Base-by-base conservation (phyloP, 2,888 invertebrate species). In the Eristalis tenax region DNA sequence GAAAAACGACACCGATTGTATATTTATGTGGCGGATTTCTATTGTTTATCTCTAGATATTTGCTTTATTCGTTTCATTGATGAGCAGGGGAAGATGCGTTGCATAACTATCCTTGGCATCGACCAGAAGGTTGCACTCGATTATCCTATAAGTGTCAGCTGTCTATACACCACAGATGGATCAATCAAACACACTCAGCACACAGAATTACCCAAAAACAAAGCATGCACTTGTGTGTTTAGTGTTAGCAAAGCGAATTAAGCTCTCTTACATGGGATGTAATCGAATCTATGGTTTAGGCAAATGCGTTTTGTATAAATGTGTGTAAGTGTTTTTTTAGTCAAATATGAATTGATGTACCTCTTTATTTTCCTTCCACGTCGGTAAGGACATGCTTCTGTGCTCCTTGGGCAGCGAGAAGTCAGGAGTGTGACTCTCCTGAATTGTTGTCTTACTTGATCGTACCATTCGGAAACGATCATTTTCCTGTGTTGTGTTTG, bases 401-500 rank as follows among this genome's bases (percentile, higher is more conserved):
- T 87, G 83, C 71, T 87, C 86, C 83, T 87, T 87, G n/a, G 65
- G 71, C 71, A 75, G 40, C 15, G 70, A 38, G 10, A 23, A 79
- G 38, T 79, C 76, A 61, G 88, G 83, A 70, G 70, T 74, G 15
- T 80, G 88, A 32, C 70, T 88, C 66, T 88, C 88, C 50, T 88
- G 71, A 32, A 88, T 86, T n/a, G 83, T 88, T 61, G 88, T 86
- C 68, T 79, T 88, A 59, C 79, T 86, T 10, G 86, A 80, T 70
- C 86, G 82, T 57, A 82, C 56, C 86, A 83, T 75, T 22, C 83
- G 86, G 28, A 88, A 83, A 70, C 86, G 86, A 71, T 83, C 86
- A 28, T 86, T 78, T 86, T 86, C 86, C 86, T 86, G 11, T 32
- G 32, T 32, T 32, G 8, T 32, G 26, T 23, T 64, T 22, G 4